Percentiles rank a stretch among this genome's conserved stretches.
phyloP scores from a whole-genome alignment of 2,797 vertebrate genomes.

The Crocidura indochinensis region DNA sequence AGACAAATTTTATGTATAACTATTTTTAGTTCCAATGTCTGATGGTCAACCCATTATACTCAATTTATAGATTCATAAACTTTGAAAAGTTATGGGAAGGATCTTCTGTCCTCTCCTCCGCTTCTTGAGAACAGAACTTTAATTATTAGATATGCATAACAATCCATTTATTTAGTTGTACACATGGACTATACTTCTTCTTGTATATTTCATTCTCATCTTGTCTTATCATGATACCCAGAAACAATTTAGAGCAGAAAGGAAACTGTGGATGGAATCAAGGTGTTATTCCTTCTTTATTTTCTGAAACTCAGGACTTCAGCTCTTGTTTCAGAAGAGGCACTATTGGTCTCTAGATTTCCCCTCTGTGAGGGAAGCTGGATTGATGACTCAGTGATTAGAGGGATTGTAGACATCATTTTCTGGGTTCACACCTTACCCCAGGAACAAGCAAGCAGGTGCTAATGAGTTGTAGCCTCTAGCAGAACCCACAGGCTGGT shows the following conservation, averaged over 20 bases:
- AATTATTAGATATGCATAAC: slow-evolving; percentile 2
- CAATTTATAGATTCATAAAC: neutral
- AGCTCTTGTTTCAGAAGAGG: too few species aligned
- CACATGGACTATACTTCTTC: neutral
- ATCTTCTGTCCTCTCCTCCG: neutral
- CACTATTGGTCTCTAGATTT: too few species aligned
- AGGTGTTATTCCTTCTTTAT: too few species aligned
- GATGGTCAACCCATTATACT: neutral
- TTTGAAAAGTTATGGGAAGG: neutral
- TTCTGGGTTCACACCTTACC: neutral
- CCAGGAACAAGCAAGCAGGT: neutral
- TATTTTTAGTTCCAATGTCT: neutral
- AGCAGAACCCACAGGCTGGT: too few species aligned
- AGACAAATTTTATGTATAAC: neutral
- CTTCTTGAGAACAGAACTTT: neutral
- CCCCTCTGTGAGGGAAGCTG: neutral
- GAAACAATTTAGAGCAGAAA: neutral
- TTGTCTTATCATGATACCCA: neutral
- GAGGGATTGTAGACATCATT: neutral
- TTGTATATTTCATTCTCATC: neutral
- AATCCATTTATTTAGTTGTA: neutral
- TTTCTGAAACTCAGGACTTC: too few species aligned
- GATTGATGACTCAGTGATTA: neutral
- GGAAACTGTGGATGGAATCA: neutral
- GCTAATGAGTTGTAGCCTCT: neutral